Evolutionary conservation across 2,113 vertebrate genomes (phyloP).

Genomic region (Brachyistius frenatus): DNA sequence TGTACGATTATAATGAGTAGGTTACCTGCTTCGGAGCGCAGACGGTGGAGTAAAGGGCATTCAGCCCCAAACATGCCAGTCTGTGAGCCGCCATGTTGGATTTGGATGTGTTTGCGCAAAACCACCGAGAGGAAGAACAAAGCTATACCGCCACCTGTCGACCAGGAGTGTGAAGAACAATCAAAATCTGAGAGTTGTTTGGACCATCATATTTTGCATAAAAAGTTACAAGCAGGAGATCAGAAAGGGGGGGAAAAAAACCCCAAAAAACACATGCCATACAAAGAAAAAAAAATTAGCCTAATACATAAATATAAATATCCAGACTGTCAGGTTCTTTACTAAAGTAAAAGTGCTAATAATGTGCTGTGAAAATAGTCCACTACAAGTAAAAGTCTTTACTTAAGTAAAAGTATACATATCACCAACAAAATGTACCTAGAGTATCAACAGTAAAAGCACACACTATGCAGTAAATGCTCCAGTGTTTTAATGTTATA

Average conservation of each 20-base stretch:
- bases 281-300: no score
- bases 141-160: slow-evolving; percentile 37
- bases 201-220: background rate
- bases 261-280: background rate
- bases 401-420: no score
- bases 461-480: no score
- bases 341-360: no score
- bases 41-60: slow-evolving; percentile 71
- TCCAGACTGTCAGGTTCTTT: no score
- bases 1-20: accelerated
- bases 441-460: no score
- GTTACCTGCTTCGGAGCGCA: slow-evolving; percentile 76
- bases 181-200: background rate
- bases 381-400: no score
- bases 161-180: slow-evolving; percentile 21
- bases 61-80: slow-evolving; percentile 71
- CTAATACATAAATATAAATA: no score
- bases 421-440: no score
- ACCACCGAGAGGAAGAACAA: background rate
- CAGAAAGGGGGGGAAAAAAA: background rate
- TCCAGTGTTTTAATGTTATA: no score
- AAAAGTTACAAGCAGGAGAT: no score
- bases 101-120: background rate
- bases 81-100: slow-evolving; percentile 79
- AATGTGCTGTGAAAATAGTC: no score